Evolutionary conservation across 2,797 vertebrate species (phyloP).

Genomic region (Todus mexicanus): DNA sequence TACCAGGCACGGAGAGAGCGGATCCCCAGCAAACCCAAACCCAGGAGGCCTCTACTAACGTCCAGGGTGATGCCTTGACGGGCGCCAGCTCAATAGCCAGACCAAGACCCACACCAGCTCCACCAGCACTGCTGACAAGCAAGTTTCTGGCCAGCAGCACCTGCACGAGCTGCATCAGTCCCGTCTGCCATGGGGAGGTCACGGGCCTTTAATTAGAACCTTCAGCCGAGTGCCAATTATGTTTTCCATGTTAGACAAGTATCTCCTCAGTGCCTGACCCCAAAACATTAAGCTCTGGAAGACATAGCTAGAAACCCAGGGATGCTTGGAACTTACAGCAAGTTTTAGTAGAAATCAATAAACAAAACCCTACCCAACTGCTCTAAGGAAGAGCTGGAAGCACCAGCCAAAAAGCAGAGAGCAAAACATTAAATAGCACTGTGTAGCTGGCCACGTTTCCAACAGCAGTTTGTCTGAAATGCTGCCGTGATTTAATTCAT

Average conservation of each 20-base stretch:
- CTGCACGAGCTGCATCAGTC: neutral
- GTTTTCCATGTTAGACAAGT: neutral
- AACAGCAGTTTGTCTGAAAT: neutral
- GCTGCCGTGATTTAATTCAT: neutral
- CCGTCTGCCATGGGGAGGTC: fast-evolving
- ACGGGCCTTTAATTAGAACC: neutral
- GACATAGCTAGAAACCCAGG: neutral
- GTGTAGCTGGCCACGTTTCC: neutral
- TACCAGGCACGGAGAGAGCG: fast-evolving
- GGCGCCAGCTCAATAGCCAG: neutral
- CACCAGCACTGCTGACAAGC: neutral
- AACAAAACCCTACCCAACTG: neutral
- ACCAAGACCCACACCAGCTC: fast-evolving
- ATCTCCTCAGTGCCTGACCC: neutral
- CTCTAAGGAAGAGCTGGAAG: neutral
- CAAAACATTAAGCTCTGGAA: neutral
- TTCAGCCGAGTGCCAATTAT: neutral
- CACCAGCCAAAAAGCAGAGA: neutral
- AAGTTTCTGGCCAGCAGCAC: neutral
- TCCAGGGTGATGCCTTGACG: no score
- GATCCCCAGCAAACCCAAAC: no score
- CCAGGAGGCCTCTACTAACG: neutral
- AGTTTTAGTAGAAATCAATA: neutral
- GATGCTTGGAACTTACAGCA: neutral
- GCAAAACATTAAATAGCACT: neutral